Conservation (phyloP, 53 echinoderm and acorn worm genomes). For the Apostichopus leukothele region DNA sequence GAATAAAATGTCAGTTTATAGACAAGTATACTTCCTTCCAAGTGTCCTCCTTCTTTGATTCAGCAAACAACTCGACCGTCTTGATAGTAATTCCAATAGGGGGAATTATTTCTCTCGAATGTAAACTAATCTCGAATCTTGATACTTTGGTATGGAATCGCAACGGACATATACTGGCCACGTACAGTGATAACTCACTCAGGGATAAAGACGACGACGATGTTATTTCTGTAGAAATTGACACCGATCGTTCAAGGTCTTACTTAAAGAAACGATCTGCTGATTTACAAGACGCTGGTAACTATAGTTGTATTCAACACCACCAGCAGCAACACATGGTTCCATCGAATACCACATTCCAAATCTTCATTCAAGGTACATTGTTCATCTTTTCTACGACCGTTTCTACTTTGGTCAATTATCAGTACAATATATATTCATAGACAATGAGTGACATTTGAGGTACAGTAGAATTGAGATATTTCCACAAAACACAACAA, state of each 20-base stretch:
- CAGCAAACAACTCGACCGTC: too few species aligned
- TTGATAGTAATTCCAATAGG: background rate
- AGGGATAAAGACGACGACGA: background rate
- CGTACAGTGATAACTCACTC: background rate
- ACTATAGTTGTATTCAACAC: background rate
- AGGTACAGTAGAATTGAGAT: too few species aligned
- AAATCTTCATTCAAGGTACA: background rate
- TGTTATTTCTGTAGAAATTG: background rate
- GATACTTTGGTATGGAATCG: background rate
- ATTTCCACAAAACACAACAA: too few species aligned
- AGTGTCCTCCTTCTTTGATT: too few species aligned
- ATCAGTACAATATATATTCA: too few species aligned
- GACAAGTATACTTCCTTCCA: too few species aligned
- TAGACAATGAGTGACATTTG: too few species aligned
- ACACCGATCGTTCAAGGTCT: background rate
- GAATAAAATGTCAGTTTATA: too few species aligned
- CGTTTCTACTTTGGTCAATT: background rate
- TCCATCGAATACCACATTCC: background rate
- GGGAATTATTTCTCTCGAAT: background rate
- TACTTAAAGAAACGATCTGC: background rate
- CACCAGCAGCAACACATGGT: too few species aligned
- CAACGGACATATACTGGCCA: background rate
- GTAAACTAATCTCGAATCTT: background rate
- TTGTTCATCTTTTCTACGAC: too few species aligned
- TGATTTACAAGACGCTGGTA: background rate